Base-by-base conservation (phyloP, 2,797 vertebrate species). In the Pipistrellus kuhlii region DNA sequence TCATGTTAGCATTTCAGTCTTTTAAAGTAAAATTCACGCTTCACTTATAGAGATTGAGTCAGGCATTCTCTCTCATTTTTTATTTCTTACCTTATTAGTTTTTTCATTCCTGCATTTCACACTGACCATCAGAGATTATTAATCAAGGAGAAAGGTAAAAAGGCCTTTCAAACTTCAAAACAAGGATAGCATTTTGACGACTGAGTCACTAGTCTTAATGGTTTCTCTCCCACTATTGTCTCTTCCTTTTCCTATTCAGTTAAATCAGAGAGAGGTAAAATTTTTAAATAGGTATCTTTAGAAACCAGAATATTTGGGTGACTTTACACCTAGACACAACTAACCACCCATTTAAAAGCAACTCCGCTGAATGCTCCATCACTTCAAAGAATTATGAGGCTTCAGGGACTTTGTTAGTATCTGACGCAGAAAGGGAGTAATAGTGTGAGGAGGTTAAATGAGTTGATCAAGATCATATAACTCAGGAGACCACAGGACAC, bases 11-110 rank as follows among this genome's bases (percentile, higher is more conserved):
- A 25, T n/a, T 55, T 69, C 1, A 30, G 11, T 80, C 93, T 92
- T 85, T 82, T 17, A 83, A 78, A 88, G 88, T 57, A 69, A 64
- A 82, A 88, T 68, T 76, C 81, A 71, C 2, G 48, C 32, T 41
- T 15, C n/a, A 59, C 55, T 73, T 91, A 32, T 41, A 69, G 48
- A 93, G 13, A 68, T 41, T 86, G 71, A 83, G 0, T 86, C 41
- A 93, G 82, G 20, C 2, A 64, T 51, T 83, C 12, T 38, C 91
- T 90, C 48, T 78, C 48, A 77, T 59, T 46, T 91, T 85, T 66
- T 32, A 77, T 88, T 71, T 88, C 62, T 80, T 73, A 51, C 0
- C 21, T 59, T 73, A 21, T 44, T 90, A 38, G 2, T 57, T 71
- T 93, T 41, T 75, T 84, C 14, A 53, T 62, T 68, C 25, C 23